Conservation (phyloP, 1,140 invertebrate genomes). For the Cydia amplana region DNA sequence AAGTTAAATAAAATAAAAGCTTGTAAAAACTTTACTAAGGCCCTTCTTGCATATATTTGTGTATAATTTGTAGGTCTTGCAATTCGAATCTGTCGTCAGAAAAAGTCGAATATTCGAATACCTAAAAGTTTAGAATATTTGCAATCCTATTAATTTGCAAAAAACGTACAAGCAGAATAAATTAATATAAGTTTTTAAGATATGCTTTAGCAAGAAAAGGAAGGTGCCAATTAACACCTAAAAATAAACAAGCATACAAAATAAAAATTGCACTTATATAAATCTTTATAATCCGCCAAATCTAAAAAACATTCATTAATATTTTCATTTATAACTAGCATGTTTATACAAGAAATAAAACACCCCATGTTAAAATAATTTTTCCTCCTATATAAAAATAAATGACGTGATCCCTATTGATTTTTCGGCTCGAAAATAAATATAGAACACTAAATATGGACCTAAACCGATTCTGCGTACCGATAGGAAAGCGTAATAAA, state of each 20-base stretch:
- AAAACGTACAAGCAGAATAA: no score
- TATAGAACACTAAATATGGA: conserved; percentile 1
- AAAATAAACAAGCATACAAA: not conserved
- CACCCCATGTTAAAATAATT: not conserved
- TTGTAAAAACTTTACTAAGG: no score
- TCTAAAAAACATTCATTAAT: not conserved
- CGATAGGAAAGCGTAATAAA: not conserved
- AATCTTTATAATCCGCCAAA: not conserved
- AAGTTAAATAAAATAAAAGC: no score
- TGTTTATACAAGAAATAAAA: not conserved
- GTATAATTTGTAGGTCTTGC: no score
- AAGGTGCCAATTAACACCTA: not conserved
- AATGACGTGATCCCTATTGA: not conserved
- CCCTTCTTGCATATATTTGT: no score
- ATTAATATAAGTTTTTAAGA: no score
- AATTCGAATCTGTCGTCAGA: no score
- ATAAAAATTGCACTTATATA: not conserved
- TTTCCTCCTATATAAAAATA: not conserved
- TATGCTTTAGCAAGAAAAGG: no score
- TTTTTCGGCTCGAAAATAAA: conserved; percentile 13
- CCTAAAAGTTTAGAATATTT: no score
- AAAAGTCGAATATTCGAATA: no score
- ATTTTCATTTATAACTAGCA: not conserved
- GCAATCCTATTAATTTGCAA: no score
- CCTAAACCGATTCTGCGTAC: conserved; percentile 13